Base-by-base conservation (phyloP, 2,888 invertebrate genomes). In the Agriopis aurantiaria region DNA sequence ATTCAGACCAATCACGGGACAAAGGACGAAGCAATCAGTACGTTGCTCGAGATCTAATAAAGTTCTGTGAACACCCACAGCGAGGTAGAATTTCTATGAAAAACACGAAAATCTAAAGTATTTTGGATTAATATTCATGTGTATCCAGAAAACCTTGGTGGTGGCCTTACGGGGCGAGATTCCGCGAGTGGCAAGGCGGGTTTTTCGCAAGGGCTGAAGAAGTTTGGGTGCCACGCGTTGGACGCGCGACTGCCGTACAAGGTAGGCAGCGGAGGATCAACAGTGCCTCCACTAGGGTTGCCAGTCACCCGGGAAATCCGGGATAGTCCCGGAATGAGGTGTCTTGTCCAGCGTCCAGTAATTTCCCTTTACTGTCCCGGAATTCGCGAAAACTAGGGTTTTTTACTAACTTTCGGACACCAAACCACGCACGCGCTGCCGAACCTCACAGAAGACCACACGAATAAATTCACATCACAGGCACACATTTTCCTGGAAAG, bases 61-160 rank as follows among this genome's bases (percentile, higher is more conserved):
- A 82, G 82, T 73, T 72, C 58, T 40, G 58, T 78, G 88, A 82
- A 88, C 89, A 89, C 89, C 88, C 89, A 88, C 88, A 75, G 75
- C 76, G 80, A 73, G 73, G 77, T 76, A 74, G 77, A 77, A 80
- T 80, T 68, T 52, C 53, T 53, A 62, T 67, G 68, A 76, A 76
- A 76, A 75, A 75, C 69, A 61, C 67, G 69, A 81, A 82, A 86
- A 89, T 90, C 85, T 86, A 85, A 91, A 84, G 87, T 80, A 91
- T 89, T 86, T 84, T 78, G 80, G 82, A 86, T 90, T 84, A 88
- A 90, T 91, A 91, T 91, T 89, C 88, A 91, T 90, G 83, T 70
- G 81, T 86, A 85, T 79, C 84, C 84, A 84, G 90, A 90, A 88
- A 87, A 82, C 89, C 88, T 87, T 86, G 88, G 79, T 83, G 90